phyloP scores from a whole-genome alignment of 2,113 vertebrate genomes.

The Tachuris rubrigastra region DNA sequence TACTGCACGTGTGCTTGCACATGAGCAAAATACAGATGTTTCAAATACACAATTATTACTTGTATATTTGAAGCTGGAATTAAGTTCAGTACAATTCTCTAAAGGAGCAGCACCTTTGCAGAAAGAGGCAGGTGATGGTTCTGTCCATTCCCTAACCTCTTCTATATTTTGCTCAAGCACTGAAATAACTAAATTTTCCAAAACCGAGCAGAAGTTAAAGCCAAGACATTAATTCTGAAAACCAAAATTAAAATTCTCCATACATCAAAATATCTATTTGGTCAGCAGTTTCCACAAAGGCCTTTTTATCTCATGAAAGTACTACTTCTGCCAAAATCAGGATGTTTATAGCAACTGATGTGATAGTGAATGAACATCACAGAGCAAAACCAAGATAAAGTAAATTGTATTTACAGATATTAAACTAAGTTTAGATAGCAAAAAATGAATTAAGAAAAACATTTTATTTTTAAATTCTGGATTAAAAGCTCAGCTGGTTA shows the following conservation, averaged over 20 bases:
- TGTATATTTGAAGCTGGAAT: conserved; percentile 21
- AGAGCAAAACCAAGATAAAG: neutral
- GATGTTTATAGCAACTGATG: neutral
- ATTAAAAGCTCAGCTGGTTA: neutral
- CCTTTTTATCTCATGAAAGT: neutral
- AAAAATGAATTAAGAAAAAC: neutral
- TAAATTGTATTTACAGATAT: neutral
- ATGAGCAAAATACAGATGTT: conserved; percentile 15
- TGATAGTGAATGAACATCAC: neutral
- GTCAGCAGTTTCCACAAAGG: conserved; percentile 15
- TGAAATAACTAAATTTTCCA: conserved; percentile 9
- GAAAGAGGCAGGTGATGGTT: neutral
- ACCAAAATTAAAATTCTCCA: conserved; percentile 2
- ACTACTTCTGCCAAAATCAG: neutral
- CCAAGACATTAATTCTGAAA: conserved; percentile 4
- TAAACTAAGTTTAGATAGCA: neutral
- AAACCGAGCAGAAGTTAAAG: conserved; percentile 35
- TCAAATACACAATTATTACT: conserved; percentile 38
- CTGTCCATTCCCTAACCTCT: neutral
- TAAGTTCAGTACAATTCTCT: neutral
- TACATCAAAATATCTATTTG: neutral
- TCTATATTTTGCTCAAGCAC: neutral
- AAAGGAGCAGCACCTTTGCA: conserved; percentile 9
- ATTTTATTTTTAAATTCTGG: neutral
- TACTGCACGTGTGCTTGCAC: neutral